Base-by-base conservation (phyloP, 2,888 invertebrate genomes). In the Nesidiocoris tenuis region DNA sequence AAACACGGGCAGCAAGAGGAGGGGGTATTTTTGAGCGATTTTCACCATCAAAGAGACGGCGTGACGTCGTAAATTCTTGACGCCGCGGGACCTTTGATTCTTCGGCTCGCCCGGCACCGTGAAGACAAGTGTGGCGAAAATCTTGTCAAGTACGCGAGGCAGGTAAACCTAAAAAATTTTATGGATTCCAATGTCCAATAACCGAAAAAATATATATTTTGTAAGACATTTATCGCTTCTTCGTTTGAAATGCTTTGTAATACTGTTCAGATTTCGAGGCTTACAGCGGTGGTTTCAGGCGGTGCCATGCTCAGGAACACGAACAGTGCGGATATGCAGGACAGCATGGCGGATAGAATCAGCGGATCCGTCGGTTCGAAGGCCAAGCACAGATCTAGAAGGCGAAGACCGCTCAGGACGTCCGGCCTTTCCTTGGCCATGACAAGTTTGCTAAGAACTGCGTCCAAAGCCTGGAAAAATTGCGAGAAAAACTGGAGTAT, bases 31-130 rank as follows among this genome's bases (percentile, higher is more conserved):
- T 76, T 92, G 90, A 18, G 93, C 94, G 61, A 96, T 89, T 84
- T 96, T 96, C 12, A 96, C 95, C 85, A 96, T 90, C 22, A 95
- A 85, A 5, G 94, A 92, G 22, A 95, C 95, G 3, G 95, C 95
- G 84, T 96, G 96, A 0, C 95, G 87, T 2, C 95, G 86, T 7
- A 95, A 90, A 82, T 94, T 94, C 84, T 93, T 93, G 55, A 94
- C 91, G 1, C 90, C 89, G 74, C 91, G 88, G 16, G 90, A 89
- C 78, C 91, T 86, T 0, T 89, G 87, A 68, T 88, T 88, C 81
- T 89, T 90, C 9, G 87, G 86, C 80, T 90, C 88, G 5, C 90
- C 89, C 0, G 89, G 87, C 5, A 88, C 87, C 0, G 80, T 79
- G 82, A 92, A 92, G 24, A 93, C 89, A 16, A 95, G 85, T 9